Evolutionary conservation across 30 jellyfish, hydroid and myxozoan species (phyloP), one percentile per base, ranked within the genome.

Genomic region (Turritopsis dohrnii): DNA sequence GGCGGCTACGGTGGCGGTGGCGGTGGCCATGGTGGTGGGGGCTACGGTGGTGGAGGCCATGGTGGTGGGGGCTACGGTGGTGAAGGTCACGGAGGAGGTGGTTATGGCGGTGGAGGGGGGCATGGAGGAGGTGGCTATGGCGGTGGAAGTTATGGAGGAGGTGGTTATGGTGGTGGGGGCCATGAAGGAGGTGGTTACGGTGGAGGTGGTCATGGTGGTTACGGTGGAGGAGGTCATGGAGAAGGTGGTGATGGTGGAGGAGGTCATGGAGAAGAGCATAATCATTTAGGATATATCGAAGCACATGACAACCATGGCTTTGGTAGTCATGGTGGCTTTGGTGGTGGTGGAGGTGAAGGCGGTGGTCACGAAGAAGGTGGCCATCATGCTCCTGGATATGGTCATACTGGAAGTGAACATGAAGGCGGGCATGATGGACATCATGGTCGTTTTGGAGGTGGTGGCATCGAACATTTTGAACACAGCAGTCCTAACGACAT

Each of bases 91-190:
- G 81, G 0, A 18, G 81, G 81, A 18, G 24, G 24, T 29, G 81
- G 81, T 18, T 23, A 29, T 72, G 73, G 73, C 19, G 73, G 73
- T 60, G 83, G 83, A 5, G 53, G 28, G 23, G 83, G 83, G 9
- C 52, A 23, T 23, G 65, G 29, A 1, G 83, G 54, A 24, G n/a
- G n/a, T n/a, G n/a, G n/a, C n/a, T n/a, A n/a, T n/a, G n/a, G n/a
- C n/a, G n/a, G n/a, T n/a, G n/a, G n/a, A n/a, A n/a, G n/a, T n/a
- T 54, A 84, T 28, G 80, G 80, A 71, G 96, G 89, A 27, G 60
- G 60, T 41, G 60, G 60, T 41, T 13, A 41, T 13, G 60, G 60
- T 41, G 60, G 60, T 41, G 60, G 60, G 13, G 60, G 60, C 60
- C 60, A 41, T 41, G 60, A 41, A 41, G 60, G 60, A 41, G 60